Evolutionary conservation across 2,113 vertebrate species (phyloP).

Genomic region (Chloroceryle aenea): DNA sequence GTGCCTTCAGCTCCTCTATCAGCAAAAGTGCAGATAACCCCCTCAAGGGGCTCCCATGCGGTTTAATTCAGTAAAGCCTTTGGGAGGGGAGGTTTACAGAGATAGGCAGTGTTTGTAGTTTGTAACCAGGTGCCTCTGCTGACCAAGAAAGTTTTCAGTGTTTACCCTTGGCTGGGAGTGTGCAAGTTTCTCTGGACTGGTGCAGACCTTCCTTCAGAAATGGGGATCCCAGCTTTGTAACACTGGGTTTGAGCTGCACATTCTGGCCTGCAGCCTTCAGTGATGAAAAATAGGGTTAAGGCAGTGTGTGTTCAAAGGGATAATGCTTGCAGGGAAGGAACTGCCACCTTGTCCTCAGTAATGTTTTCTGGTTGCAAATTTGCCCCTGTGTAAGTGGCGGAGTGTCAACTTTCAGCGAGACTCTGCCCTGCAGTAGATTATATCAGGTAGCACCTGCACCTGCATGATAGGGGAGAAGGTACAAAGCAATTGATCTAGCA

Average conservation of each 20-base stretch:
- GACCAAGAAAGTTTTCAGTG: not conserved
- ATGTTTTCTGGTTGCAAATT: not conserved
- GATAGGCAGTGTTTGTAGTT: constrained; percentile 28
- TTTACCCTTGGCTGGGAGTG: not conserved
- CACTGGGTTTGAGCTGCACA: not conserved
- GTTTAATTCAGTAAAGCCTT: not conserved
- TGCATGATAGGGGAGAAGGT: not conserved
- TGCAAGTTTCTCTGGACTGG: not conserved
- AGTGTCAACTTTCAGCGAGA: not conserved
- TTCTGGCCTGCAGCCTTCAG: not conserved
- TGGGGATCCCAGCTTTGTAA: not conserved
- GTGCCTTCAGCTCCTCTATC: constrained; percentile 17
- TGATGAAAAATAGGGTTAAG: not conserved
- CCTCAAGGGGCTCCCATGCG: not conserved
- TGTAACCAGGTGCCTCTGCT: constrained; percentile 7
- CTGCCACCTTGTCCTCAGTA: not conserved
- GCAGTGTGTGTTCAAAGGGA: not conserved
- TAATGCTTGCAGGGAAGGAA: not conserved
- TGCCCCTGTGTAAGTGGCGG: not conserved
- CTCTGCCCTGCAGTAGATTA: not conserved
- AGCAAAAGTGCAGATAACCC: constrained; percentile 38
- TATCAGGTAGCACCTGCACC: not conserved
- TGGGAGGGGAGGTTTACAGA: not conserved
- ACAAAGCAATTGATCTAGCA: not conserved
- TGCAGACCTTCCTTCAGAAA: not conserved